Conservation (phyloP, 2,797 vertebrate genomes). For the Moxostoma hubbsi region DNA sequence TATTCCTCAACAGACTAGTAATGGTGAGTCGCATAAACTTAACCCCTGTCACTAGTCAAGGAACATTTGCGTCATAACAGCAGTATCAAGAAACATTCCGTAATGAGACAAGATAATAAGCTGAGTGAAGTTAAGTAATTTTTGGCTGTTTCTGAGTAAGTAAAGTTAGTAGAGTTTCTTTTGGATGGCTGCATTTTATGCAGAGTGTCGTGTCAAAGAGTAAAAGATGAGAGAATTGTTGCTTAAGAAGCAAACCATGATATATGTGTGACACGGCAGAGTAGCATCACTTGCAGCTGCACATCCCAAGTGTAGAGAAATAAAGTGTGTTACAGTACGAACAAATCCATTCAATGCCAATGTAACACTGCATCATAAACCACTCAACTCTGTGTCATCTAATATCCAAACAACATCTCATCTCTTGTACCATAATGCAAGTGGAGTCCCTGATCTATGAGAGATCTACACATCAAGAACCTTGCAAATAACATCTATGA, state of each 20-base stretch:
- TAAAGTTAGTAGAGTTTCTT: conserved; percentile 36
- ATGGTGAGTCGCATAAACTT: conserved; percentile 1
- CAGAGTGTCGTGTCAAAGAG: conserved; percentile 14
- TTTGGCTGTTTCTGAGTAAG: not conserved
- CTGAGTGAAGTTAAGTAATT: not conserved
- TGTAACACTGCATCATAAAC: conserved; percentile 45
- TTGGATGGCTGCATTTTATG: conserved; percentile 15
- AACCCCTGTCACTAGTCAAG: not conserved
- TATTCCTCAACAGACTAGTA: conserved; percentile 3
- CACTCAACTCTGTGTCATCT: conserved; percentile 38
- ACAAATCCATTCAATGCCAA: conserved; percentile 48
- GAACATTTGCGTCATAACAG: not conserved
- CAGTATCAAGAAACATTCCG: conserved; percentile 29
- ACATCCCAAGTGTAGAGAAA: conserved; percentile 37
- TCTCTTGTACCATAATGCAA: conserved; percentile 37
- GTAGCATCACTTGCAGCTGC: conserved; percentile 28
- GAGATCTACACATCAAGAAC: conserved; percentile 24
- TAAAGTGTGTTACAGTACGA: conserved; percentile 32
- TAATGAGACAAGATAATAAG: conserved; percentile 26
- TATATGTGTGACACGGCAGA: conserved; percentile 24
- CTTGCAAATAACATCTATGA: conserved; percentile 37
- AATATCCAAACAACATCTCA: conserved; percentile 45
- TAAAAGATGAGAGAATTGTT: conserved; percentile 35
- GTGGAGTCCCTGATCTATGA: conserved; percentile 29
- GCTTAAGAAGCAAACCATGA: conserved; percentile 37